Percentiles rank a stretch among this genome's conserved stretches.
phyloP scores from a whole-genome alignment of 2,797 vertebrate species.

The Philypnodon macrostomus region DNA sequence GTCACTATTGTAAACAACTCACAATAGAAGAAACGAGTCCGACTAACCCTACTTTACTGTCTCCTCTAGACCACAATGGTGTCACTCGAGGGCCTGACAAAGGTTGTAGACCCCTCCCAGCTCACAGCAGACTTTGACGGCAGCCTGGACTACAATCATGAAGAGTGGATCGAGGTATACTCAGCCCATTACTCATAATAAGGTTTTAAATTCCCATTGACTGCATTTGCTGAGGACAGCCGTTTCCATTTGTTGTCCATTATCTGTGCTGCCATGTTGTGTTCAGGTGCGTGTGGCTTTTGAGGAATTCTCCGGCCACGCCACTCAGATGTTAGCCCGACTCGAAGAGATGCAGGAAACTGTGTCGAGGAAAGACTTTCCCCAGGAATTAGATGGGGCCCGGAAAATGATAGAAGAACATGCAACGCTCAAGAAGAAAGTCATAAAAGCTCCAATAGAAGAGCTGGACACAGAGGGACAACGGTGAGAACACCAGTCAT shows the following conservation, averaged over 20 bases:
- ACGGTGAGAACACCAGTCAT: constrained; percentile 69
- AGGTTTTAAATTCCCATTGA: neutral
- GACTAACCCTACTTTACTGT: neutral
- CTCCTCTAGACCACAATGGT: constrained; percentile 92
- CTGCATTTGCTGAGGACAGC: neutral
- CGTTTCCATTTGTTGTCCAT: neutral
- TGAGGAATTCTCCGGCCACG: constrained; percentile 95
- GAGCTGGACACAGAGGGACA: constrained; percentile 96
- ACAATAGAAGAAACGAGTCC: neutral
- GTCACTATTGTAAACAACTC: no score
- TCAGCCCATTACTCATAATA: neutral
- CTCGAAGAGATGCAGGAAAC: constrained; percentile 98
- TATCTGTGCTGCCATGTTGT: neutral
- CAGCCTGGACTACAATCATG: constrained; percentile 97
- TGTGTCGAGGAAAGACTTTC: constrained; percentile 92
- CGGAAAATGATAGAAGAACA: constrained; percentile 96
- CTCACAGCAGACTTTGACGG: constrained; percentile 96
- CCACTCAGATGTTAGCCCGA: constrained; percentile 90
- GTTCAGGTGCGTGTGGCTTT: constrained; percentile 89
- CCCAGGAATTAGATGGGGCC: constrained; percentile 94
- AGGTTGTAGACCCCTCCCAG: constrained; percentile 98
- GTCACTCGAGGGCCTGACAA: constrained; percentile 96
- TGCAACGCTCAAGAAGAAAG: constrained; percentile 93
- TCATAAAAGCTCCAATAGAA: constrained; percentile 95
- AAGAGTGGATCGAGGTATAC: constrained; percentile 95